Percentiles rank a stretch among this genome's conserved stretches.
Evolutionary conservation across 2,113 vertebrate species (phyloP).

Genomic region (Mormyrus iriodes): DNA sequence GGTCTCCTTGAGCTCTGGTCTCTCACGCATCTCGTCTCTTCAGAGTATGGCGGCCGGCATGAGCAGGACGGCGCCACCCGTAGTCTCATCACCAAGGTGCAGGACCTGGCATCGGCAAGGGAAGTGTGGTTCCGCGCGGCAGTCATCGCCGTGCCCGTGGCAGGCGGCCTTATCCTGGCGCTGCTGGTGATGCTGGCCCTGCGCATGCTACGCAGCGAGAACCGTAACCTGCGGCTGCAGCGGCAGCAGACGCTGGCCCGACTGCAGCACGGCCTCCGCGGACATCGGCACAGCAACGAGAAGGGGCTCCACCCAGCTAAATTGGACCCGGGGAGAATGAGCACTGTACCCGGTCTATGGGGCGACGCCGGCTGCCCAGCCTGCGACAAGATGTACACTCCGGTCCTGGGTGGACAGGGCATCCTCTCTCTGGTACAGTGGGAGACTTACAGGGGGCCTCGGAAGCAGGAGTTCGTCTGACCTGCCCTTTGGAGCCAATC

Average conservation of each 20-base stretch:
- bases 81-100: constrained; percentile 86
- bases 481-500: constrained; percentile 24
- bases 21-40: constrained; percentile 4
- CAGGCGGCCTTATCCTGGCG: constrained; percentile 88
- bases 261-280: constrained; percentile 94
- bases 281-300: constrained; percentile 73
- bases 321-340: constrained; percentile 93
- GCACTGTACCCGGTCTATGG: constrained; percentile 72
- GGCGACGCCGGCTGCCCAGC: constrained; percentile 94
- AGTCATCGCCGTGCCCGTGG: constrained; percentile 93
- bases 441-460: constrained; percentile 93
- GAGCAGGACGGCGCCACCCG: constrained; percentile 69
- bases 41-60: constrained; percentile 72
- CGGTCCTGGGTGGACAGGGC: constrained; percentile 77
- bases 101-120: constrained; percentile 89
- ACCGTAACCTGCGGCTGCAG: constrained; percentile 85
- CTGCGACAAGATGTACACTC: constrained; percentile 89
- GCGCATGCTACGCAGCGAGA: constrained; percentile 94
- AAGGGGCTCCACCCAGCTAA: constrained; percentile 85
- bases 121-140: constrained; percentile 96
- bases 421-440: constrained; percentile 91
- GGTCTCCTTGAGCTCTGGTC: too few relatives aligned
- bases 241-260: constrained; percentile 94
- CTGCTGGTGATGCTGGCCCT: constrained; percentile 92
- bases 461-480: constrained; percentile 97